Evolutionary conservation across 2,888 invertebrate genomes (phyloP).

Genomic region (Drosophila robusta): DNA sequence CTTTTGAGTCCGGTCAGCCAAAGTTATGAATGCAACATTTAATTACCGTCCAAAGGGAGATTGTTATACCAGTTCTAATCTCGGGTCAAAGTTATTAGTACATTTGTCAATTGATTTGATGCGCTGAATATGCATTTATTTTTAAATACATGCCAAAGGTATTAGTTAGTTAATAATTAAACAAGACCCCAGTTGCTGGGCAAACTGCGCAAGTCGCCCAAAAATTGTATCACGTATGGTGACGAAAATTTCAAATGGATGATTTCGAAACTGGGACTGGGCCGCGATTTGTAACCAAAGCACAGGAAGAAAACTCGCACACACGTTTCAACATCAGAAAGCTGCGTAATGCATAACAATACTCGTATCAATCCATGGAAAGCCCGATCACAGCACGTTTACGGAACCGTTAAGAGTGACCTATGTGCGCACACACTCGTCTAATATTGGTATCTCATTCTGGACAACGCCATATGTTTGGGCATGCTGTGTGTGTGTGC

Average conservation of each 20-base stretch:
- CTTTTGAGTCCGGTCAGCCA: not conserved
- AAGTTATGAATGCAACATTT: not conserved
- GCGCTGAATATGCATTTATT: not conserved
- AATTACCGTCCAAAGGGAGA: not conserved
- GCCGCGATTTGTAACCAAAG: constrained; percentile 66
- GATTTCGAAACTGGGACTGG: constrained; percentile 67
- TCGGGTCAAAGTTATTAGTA: not conserved
- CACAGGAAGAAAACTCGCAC: constrained; percentile 65
- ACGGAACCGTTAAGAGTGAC: constrained; percentile 66
- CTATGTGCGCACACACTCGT: constrained; percentile 19
- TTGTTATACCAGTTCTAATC: not conserved
- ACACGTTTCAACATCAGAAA: constrained; percentile 53
- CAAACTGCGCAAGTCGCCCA: constrained; percentile 21
- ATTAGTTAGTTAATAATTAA: not conserved
- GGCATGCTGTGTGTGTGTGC: constrained; percentile 12
- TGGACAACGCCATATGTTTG: constrained; percentile 37
- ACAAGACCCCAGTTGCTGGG: constrained; percentile 2
- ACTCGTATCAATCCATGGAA: constrained; percentile 38
- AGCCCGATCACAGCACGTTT: constrained; percentile 58
- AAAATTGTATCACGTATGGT: constrained; percentile 51
- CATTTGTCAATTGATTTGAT: too few species aligned
- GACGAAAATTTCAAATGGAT: constrained; percentile 40
- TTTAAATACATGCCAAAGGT: not conserved
- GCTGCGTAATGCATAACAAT: constrained; percentile 71
- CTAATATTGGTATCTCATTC: constrained; percentile 20